phyloP scores from a whole-genome alignment of 2,113 vertebrate species.

The Rhineura floridana region DNA sequence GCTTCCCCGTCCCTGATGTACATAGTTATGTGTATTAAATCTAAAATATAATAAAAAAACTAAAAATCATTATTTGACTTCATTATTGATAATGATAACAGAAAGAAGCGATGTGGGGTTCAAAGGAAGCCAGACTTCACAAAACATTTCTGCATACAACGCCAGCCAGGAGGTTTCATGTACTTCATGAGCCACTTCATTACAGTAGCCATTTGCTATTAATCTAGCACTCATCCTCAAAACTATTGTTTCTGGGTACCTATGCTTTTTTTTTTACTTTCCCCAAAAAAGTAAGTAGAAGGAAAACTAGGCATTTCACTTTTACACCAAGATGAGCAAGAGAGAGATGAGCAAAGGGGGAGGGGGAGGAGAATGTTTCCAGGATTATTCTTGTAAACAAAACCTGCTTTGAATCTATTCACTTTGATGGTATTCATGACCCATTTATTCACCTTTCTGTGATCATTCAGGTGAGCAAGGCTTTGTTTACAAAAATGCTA shows the following conservation, averaged over 20 bases:
- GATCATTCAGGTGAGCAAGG: background rate
- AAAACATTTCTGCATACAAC: constrained; percentile 17
- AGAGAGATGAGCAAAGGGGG: no score
- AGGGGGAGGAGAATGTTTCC: background rate
- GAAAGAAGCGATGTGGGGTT: background rate
- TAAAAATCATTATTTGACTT: background rate
- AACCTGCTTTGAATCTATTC: background rate
- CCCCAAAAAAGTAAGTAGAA: background rate
- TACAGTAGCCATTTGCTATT: background rate
- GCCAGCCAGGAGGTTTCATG: constrained; percentile 4
- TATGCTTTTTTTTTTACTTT: background rate
- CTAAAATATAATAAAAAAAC: no score
- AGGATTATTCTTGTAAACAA: constrained; percentile 20
- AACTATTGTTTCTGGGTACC: background rate
- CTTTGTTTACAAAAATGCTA: constrained; percentile 32
- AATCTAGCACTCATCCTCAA: background rate
- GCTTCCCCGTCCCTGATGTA: background rate
- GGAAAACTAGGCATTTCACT: background rate
- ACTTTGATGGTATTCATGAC: constrained; percentile 19
- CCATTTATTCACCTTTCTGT: constrained; percentile 25
- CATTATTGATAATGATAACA: background rate
- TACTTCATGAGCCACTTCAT: background rate
- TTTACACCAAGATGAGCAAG: background rate
- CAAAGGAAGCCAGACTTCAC: background rate
- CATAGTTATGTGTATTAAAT: background rate